Conservation (phyloP, 2,113 vertebrate species). For the Cygnus buccinator region DNA sequence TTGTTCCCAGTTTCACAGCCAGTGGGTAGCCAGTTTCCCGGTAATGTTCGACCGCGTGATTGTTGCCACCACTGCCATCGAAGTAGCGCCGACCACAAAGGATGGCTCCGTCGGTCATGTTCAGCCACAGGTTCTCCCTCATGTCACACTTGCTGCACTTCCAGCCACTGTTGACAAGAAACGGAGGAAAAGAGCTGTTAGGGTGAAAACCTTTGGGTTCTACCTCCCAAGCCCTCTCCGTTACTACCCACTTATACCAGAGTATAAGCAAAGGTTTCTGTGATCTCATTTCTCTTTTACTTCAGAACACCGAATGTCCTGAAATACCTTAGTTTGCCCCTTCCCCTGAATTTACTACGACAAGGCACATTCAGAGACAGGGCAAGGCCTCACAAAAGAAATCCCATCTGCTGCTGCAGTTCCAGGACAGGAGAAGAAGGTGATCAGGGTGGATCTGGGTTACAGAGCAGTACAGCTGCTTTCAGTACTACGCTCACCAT, state of each 20-base stretch:
- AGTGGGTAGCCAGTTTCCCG: slow-evolving; percentile 91
- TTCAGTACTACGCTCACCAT: slow-evolving; percentile 79
- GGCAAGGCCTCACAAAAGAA: not conserved
- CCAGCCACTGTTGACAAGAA: slow-evolving; percentile 85
- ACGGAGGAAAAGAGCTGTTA: not conserved
- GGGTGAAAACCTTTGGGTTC: not conserved
- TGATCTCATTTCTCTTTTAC: not conserved
- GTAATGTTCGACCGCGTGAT: slow-evolving; percentile 92
- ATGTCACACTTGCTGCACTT: slow-evolving; percentile 95
- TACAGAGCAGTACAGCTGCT: not conserved
- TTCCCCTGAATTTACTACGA: not conserved
- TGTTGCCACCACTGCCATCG: slow-evolving; percentile 95
- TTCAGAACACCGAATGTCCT: not conserved
- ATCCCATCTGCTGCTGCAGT: not conserved
- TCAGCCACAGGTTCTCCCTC: slow-evolving; percentile 97
- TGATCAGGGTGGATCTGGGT: not conserved
- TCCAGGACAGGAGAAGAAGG: not conserved
- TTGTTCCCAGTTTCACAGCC: slow-evolving; percentile 97
- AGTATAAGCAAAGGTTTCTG: fast-evolving
- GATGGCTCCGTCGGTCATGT: slow-evolving; percentile 94
- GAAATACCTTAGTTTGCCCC: not conserved
- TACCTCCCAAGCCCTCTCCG: not conserved
- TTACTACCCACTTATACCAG: not conserved
- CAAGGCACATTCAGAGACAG: not conserved
- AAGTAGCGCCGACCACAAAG: slow-evolving; percentile 96